phyloP scores from a whole-genome alignment of 2,888 invertebrate genomes.

The Ichneumoninae sp. region DNA sequence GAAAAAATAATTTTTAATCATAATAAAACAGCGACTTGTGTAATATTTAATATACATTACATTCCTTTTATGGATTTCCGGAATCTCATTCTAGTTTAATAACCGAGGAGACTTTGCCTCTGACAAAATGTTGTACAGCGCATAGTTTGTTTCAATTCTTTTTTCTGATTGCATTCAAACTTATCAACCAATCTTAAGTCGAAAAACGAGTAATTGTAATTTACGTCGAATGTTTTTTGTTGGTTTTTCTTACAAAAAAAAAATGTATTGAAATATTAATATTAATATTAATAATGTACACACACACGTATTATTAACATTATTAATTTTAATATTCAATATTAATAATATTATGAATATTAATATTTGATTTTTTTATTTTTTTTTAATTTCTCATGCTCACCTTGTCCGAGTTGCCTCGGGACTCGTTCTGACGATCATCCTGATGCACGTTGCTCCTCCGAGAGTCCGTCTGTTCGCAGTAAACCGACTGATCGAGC shows the following conservation, averaged over 20 bases:
- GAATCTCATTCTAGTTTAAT: background rate
- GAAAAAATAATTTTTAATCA: constrained; percentile 55
- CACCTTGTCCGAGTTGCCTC: constrained; percentile 78
- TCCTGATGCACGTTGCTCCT: constrained; percentile 72
- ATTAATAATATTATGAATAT: background rate
- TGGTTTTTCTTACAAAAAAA: too few relatives aligned
- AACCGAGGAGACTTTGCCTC: background rate
- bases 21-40: background rate
- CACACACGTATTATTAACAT: background rate
- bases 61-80: background rate
- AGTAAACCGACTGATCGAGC: constrained; percentile 82
- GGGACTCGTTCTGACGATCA: constrained; percentile 78
- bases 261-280: too few relatives aligned
- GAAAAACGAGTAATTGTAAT: background rate
- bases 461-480: constrained; percentile 78
- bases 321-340: background rate
- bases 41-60: background rate
- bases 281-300: too few relatives aligned
- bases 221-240: background rate
- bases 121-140: too few relatives aligned
- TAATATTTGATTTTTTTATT: background rate
- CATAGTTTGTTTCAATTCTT: too few relatives aligned
- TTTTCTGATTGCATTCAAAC: background rate
- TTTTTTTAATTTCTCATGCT: constrained; percentile 59
- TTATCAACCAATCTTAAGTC: background rate